Conservation (phyloP, 2,797 vertebrate species). For the Rhinichthys osculus region DNA sequence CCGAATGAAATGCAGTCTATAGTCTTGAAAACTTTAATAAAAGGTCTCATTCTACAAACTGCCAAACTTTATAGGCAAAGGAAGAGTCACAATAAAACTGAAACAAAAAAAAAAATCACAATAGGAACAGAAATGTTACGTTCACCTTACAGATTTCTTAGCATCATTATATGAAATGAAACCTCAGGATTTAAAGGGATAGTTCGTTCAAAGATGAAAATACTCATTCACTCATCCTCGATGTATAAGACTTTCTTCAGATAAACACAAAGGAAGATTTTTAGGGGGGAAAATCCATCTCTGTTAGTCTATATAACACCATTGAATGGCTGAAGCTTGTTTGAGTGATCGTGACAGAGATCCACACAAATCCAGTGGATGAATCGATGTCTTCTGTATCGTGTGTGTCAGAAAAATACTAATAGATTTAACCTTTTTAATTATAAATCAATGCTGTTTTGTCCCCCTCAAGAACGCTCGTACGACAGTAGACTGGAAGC, state of each 20-base stretch:
- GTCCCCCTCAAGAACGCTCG: no score
- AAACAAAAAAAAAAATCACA: not conserved
- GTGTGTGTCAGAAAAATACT: no score
- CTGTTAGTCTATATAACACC: not conserved
- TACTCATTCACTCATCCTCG: not conserved
- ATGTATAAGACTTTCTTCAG: not conserved
- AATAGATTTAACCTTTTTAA: no score
- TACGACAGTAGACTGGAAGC: not conserved
- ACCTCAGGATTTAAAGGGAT: not conserved
- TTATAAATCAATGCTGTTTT: no score
- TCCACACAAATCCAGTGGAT: no score
- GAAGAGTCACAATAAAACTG: not conserved
- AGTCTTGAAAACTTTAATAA: slow-evolving; percentile 27
- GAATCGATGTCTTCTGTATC: no score
- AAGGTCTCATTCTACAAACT: not conserved
- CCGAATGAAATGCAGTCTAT: not conserved
- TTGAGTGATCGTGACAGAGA: not conserved
- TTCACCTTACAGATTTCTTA: not conserved
- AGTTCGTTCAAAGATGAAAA: not conserved
- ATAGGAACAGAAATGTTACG: not conserved
- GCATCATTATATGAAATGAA: not conserved
- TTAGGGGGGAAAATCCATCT: not conserved
- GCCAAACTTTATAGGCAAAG: not conserved
- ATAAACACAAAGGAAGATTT: not conserved
- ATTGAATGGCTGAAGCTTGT: not conserved